These are phyloP conservation scores for Adelosebastes latens DNA, from an alignment of 2,797 vertebrate genomes.

Conservation along the genomic window DNA sequence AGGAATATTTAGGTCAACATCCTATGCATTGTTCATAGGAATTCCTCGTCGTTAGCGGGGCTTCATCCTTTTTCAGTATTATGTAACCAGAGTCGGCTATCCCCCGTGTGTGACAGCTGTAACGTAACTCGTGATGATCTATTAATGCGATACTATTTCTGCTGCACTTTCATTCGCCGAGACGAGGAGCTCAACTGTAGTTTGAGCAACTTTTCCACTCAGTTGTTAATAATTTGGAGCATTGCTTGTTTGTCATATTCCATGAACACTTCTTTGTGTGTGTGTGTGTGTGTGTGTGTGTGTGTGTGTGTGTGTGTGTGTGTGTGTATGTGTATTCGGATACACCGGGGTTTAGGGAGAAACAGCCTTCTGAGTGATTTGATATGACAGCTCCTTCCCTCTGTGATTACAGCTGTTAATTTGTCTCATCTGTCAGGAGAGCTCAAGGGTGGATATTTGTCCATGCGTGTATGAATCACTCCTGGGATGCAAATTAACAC, in stretches of 20 bases:
- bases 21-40: not conserved
- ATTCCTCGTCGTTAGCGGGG: not conserved
- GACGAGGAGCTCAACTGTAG: not conserved
- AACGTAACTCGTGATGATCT: not conserved
- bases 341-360: slow-evolving; percentile 28
- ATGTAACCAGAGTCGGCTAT: not conserved
- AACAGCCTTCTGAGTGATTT: slow-evolving; percentile 48
- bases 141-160: not conserved
- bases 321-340: not conserved
- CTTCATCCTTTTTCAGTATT: not conserved
- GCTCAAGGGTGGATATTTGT: slow-evolving; percentile 61
- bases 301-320: not conserved
- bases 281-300: not conserved
- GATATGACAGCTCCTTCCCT: slow-evolving; percentile 62
- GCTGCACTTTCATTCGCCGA: not conserved
- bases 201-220: not conserved
- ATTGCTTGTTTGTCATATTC: slow-evolving; percentile 18
- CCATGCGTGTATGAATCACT: slow-evolving; percentile 54
- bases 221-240: slow-evolving; percentile 12
- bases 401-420: slow-evolving; percentile 74
- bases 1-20: slow-evolving; percentile 6
- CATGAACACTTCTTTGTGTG: not conserved
- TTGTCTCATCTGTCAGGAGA: slow-evolving; percentile 70
- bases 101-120: not conserved
- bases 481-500: slow-evolving; percentile 50